Percentiles rank a stretch among this genome's conserved stretches.
These are phyloP conservation scores for Cheilosia impressa DNA, from an alignment of 2,888 invertebrate genomes.

Conservation along the genomic window DNA sequence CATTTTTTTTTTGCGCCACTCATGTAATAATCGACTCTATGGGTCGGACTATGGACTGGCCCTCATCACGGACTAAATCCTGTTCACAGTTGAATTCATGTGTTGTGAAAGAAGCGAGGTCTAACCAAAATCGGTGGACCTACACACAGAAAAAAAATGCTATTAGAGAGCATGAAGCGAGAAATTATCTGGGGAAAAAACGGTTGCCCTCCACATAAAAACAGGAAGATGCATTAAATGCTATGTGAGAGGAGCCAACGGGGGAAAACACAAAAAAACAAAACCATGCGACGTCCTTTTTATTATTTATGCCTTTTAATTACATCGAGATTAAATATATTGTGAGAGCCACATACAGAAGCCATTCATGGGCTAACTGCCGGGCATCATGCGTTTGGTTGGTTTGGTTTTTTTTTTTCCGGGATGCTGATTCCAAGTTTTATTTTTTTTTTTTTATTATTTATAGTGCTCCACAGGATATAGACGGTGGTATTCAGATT, in stretches of 20 bases:
- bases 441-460: slow-evolving; percentile 5
- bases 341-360: slow-evolving; percentile 35
- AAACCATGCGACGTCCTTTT: slow-evolving; percentile 63
- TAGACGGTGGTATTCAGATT: neutral
- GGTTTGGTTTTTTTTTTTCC: slow-evolving; percentile 31
- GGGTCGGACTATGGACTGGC: slow-evolving; percentile 1
- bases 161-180: slow-evolving; percentile 59
- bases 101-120: slow-evolving; percentile 17
- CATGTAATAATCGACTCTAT: slow-evolving; percentile 47
- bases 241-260: neutral
- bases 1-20: slow-evolving; percentile 24
- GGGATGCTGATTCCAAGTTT: slow-evolving; percentile 4
- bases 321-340: slow-evolving; percentile 73
- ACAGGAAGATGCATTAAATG: slow-evolving; percentile 24
- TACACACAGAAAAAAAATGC: slow-evolving; percentile 1
- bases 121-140: slow-evolving; percentile 30
- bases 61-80: slow-evolving; percentile 37
- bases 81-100: slow-evolving; percentile 59
- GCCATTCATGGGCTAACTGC: slow-evolving; percentile 58
- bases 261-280: neutral
- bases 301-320: slow-evolving; percentile 75
- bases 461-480: neutral
- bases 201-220: neutral
- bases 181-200: slow-evolving; percentile 40
- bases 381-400: slow-evolving; percentile 55